Evolutionary conservation across 2,113 vertebrate species (phyloP).

Genomic region (Pantherophis guttatus): DNA sequence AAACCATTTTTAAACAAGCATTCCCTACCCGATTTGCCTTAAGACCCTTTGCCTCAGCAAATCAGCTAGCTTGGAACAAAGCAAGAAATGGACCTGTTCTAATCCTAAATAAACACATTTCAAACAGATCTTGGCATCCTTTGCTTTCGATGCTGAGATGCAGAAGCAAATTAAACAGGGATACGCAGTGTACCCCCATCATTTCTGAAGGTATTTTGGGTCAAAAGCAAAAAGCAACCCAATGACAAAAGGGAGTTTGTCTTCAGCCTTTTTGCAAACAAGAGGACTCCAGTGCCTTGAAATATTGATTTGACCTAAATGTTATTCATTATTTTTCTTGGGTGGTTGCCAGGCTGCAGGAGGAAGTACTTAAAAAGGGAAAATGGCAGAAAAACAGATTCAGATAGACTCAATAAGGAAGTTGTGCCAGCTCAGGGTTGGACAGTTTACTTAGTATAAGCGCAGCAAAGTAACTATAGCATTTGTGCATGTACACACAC

Average conservation of each 20-base stretch:
- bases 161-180: neutral
- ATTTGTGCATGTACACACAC: neutral
- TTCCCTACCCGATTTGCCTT: neutral
- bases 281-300: neutral
- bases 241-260: neutral
- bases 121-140: neutral
- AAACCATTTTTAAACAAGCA: neutral
- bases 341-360: neutral
- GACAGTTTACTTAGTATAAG: neutral
- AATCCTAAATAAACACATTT: neutral
- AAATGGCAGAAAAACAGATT: neutral
- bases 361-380: conserved; percentile 41
- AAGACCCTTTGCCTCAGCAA: neutral
- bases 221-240: neutral
- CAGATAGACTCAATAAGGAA: neutral
- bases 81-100: neutral
- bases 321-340: conserved; percentile 29
- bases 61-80: neutral
- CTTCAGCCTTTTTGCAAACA: neutral
- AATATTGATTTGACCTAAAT: conserved; percentile 54
- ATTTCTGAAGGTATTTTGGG: neutral
- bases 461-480: neutral
- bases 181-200: neutral
- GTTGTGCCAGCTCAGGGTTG: neutral
- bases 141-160: neutral